Evolutionary conservation across 64 coral and sea anemone genomes (phyloP).

Genomic region (Acropora yongei): DNA sequence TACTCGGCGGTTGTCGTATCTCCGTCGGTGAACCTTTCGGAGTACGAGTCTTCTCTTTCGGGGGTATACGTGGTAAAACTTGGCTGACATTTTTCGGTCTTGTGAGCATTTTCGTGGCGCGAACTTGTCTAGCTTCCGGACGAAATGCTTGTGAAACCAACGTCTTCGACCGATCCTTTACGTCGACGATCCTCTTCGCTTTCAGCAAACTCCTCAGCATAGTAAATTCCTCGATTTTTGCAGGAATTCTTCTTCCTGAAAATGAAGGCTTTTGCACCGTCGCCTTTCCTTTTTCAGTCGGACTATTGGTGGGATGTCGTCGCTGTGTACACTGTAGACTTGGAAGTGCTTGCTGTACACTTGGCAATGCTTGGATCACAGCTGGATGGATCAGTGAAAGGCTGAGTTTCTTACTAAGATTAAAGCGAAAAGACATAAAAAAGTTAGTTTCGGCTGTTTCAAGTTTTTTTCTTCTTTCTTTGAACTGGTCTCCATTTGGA

Average conservation of each 20-base stretch:
- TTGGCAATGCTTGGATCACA: conserved; percentile 14
- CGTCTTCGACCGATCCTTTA: background rate
- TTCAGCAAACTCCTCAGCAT: background rate
- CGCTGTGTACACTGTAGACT: background rate
- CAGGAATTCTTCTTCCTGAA: background rate
- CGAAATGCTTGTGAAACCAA: background rate
- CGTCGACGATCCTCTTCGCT: background rate
- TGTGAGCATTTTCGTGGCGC: background rate
- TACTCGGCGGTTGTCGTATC: background rate
- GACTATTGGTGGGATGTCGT: background rate
- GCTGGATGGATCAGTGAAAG: background rate
- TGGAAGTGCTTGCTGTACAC: background rate
- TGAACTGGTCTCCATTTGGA: background rate
- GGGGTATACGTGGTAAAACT: background rate
- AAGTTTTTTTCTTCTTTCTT: background rate
- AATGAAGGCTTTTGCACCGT: background rate
- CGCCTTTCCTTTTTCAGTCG: background rate
- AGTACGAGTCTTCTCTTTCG: background rate
- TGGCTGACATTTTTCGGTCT: background rate
- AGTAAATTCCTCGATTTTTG: background rate
- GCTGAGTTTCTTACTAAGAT: background rate
- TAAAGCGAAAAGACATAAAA: background rate
- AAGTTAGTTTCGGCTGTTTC: background rate
- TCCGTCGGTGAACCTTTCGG: background rate
- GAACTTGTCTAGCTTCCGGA: background rate